Conservation (phyloP, 2,888 invertebrate species). For the Drosophila austrosaltans region DNA sequence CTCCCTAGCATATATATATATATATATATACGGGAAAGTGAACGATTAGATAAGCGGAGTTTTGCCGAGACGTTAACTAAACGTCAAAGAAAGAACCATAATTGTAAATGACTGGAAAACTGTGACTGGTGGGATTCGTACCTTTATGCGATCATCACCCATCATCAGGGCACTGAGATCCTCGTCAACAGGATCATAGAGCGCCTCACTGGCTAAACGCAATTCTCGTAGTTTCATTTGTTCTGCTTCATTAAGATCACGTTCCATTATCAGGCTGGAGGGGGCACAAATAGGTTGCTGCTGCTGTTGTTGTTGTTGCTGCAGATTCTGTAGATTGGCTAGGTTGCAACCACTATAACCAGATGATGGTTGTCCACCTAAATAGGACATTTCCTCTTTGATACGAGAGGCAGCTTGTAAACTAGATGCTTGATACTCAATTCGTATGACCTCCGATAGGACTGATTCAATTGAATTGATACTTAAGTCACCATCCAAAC, state of each 20-base stretch:
- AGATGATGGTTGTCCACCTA: constrained; percentile 37
- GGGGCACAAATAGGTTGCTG: constrained; percentile 72
- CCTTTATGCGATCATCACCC: constrained; percentile 86
- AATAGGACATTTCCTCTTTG: constrained; percentile 71
- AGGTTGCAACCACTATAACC: constrained; percentile 51
- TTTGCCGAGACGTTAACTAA: constrained; percentile 8
- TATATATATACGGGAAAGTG: constrained; percentile 9
- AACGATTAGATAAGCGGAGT: constrained; percentile 65
- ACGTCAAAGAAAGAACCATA: constrained; percentile 22
- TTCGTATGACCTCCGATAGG: constrained; percentile 92
- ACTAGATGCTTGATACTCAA: constrained; percentile 89
- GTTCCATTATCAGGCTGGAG: constrained; percentile 68
- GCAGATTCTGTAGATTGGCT: constrained; percentile 47
- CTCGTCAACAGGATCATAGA: constrained; percentile 92
- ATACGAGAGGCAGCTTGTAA: constrained; percentile 67
- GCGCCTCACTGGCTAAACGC: constrained; percentile 92
- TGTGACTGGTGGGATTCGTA: constrained; percentile 64
- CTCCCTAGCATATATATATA: constrained; percentile 33
- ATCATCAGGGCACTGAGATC: constrained; percentile 89
- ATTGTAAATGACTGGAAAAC: constrained; percentile 4
- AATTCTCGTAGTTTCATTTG: constrained; percentile 92
- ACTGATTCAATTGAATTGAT: constrained; percentile 90
- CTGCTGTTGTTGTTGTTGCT: constrained; percentile 51
- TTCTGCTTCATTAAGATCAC: constrained; percentile 90
- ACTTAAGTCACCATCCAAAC: constrained; percentile 58